These are phyloP conservation scores for Eristalinus sepulchralis DNA, from an alignment of 2,888 invertebrate genomes.

Conservation along the genomic window DNA sequence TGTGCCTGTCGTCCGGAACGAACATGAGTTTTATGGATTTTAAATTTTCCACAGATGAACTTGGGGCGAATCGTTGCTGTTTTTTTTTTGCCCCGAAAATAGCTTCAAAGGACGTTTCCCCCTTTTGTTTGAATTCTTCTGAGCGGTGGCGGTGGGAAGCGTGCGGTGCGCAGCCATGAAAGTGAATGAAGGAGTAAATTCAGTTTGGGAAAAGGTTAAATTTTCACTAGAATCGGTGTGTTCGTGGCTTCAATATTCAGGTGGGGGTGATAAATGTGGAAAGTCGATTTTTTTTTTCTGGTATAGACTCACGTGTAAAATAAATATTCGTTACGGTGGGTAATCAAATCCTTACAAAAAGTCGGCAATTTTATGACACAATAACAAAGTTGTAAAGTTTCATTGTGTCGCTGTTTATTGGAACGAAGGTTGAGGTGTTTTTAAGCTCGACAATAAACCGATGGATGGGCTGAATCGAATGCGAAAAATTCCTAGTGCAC, in stretches of 20 bases:
- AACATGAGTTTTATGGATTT: constrained; percentile 63
- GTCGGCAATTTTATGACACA: not conserved
- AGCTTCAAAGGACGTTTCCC: constrained; percentile 52
- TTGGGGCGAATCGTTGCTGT: constrained; percentile 26
- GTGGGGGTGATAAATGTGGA: not conserved
- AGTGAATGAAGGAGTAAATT: constrained; percentile 44
- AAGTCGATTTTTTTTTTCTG: not conserved
- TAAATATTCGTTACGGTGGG: constrained; percentile 22
- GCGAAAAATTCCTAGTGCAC: too few relatives aligned
- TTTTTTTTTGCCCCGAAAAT: constrained; percentile 36
- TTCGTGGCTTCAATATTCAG: not conserved
- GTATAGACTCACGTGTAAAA: constrained; percentile 17
- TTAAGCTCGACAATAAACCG: not conserved
- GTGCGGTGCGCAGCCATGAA: constrained; percentile 28
- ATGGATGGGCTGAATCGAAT: too few relatives aligned
- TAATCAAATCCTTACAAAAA: constrained; percentile 18
- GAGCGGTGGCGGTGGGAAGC: not conserved
- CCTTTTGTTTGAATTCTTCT: constrained; percentile 1
- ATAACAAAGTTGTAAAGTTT: not conserved
- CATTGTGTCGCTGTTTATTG: not conserved
- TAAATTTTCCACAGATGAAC: constrained; percentile 65
- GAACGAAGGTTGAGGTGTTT: not conserved
- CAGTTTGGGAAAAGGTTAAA: constrained; percentile 25
- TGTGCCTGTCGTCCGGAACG: constrained; percentile 27
- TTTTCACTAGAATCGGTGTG: constrained; percentile 7